Percentiles rank a stretch among this genome's conserved stretches.
Evolutionary conservation across 2,797 vertebrate species (phyloP).

Genomic region (Muscicapa striata): DNA sequence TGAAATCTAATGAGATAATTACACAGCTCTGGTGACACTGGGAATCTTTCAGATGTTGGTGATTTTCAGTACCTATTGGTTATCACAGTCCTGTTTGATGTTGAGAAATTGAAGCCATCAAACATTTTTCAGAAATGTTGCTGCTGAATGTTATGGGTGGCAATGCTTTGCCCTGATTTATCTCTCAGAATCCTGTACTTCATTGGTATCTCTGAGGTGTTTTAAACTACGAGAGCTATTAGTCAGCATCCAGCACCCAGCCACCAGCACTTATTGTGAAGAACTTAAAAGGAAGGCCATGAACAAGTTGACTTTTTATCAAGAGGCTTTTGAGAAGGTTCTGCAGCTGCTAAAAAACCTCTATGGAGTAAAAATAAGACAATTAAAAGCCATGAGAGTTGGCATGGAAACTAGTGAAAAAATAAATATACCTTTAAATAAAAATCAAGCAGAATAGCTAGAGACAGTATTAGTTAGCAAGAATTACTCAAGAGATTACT

Average conservation of each 20-base stretch:
- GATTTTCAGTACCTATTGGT: background rate
- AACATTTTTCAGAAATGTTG: background rate
- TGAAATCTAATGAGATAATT: background rate
- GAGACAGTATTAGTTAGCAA: background rate
- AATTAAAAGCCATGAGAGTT: background rate
- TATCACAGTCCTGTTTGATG: background rate
- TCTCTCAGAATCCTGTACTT: background rate
- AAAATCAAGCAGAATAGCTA: background rate
- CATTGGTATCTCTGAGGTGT: background rate
- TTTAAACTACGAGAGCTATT: background rate
- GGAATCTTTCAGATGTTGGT: background rate
- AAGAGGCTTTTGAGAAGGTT: background rate
- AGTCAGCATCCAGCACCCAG: background rate
- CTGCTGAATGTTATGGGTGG: background rate
- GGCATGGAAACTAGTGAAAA: constrained; percentile 3
- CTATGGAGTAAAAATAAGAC: background rate
- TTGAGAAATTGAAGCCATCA: background rate
- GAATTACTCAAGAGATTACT: background rate
- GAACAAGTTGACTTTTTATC: background rate
- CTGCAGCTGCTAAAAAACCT: background rate
- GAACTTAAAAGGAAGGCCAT: background rate
- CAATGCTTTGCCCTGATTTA: background rate
- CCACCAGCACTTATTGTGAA: background rate
- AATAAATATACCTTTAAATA: background rate
- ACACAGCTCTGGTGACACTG: background rate